These are phyloP conservation scores for Parnassius mnemosyne DNA, from an alignment of 2,888 invertebrate species.

Conservation along the genomic window DNA sequence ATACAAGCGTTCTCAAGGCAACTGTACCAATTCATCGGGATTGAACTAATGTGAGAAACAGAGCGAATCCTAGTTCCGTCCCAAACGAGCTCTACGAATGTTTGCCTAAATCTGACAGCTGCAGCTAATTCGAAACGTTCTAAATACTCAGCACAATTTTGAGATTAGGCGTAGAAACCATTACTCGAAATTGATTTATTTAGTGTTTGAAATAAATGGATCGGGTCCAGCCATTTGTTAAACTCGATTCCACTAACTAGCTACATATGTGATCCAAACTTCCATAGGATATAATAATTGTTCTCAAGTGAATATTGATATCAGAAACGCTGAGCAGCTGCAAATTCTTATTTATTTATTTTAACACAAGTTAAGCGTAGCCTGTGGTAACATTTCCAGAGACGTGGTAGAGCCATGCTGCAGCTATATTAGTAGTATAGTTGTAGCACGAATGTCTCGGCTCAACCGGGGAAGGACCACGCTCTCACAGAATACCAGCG, in stretches of 20 bases:
- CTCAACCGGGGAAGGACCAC: no score
- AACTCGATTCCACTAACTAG: slow-evolving; percentile 14
- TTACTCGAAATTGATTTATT: slow-evolving; percentile 27
- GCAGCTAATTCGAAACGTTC: slow-evolving; percentile 53
- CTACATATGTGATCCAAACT: not conserved
- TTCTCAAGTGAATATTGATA: no score
- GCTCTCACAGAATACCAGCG: no score
- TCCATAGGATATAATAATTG: not conserved
- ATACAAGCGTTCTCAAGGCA: slow-evolving; percentile 44
- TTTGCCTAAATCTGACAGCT: slow-evolving; percentile 69
- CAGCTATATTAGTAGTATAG: no score
- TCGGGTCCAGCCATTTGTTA: slow-evolving; percentile 16
- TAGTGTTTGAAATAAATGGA: slow-evolving; percentile 17
- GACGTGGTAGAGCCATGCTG: no score
- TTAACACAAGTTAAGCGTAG: no score
- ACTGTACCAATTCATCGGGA: slow-evolving; percentile 59
- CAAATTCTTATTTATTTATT: no score
- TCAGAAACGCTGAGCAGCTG: no score
- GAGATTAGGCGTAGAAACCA: slow-evolving; percentile 30
- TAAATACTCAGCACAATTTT: slow-evolving; percentile 34
- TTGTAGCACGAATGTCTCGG: no score
- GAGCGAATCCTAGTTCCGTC: slow-evolving; percentile 48
- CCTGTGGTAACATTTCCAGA: no score
- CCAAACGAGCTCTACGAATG: slow-evolving; percentile 54
- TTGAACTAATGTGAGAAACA: slow-evolving; percentile 70